Evolutionary conservation across 2,113 vertebrate species (phyloP).

Genomic region (Fregata magnificens): DNA sequence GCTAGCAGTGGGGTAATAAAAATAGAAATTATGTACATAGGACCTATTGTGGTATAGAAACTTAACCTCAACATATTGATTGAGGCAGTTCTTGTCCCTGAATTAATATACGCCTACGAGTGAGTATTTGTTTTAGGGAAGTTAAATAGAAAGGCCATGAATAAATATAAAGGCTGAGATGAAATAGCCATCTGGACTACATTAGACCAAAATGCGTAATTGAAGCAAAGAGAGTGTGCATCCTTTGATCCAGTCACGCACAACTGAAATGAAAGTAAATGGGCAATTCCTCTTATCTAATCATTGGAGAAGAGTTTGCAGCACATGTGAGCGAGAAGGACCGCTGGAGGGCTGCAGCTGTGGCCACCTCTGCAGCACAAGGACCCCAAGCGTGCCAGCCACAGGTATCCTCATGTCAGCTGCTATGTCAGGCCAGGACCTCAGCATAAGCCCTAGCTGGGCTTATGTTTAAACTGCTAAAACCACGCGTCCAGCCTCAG

Average conservation of each 20-base stretch:
- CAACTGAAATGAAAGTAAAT: constrained; percentile 39
- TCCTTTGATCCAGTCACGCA: constrained; percentile 52
- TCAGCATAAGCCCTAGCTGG: background rate
- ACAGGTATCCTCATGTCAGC: fast-evolving
- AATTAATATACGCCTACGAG: constrained; percentile 17
- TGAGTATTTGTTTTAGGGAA: constrained; percentile 46
- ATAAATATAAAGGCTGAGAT: constrained; percentile 25
- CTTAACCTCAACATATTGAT: constrained; percentile 35
- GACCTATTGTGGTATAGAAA: constrained; percentile 5
- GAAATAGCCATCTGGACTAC: constrained; percentile 50
- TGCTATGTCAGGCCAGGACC: background rate
- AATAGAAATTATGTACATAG: constrained; percentile 21
- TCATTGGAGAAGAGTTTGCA: background rate
- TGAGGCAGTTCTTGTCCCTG: constrained; percentile 23
- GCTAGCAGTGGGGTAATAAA: constrained; percentile 4
- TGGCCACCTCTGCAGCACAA: background rate
- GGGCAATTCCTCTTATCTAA: constrained; percentile 30
- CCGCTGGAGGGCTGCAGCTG: background rate
- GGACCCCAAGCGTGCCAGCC: background rate
- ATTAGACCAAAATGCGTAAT: background rate
- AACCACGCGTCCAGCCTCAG: background rate
- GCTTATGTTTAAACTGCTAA: background rate
- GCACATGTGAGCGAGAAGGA: background rate
- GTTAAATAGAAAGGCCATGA: constrained; percentile 39
- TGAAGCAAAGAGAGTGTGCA: background rate